phyloP scores from a whole-genome alignment of 2,888 invertebrate genomes.

The Catotricha subobsoleta region DNA sequence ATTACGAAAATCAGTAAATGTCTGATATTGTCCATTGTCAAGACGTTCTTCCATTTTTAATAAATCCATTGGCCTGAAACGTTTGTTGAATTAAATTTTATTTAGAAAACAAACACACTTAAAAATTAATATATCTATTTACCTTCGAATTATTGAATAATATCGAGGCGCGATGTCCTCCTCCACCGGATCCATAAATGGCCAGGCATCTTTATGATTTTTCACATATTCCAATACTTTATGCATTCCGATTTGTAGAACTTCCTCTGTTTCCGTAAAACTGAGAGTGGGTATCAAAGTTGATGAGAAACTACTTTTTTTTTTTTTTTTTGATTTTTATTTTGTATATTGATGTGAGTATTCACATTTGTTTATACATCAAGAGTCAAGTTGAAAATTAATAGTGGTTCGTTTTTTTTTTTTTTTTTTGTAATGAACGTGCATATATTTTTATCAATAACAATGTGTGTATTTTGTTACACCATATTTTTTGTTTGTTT shows the following conservation, averaged over 20 bases:
- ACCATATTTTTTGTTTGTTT: too few species aligned
- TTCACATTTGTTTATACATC: too few species aligned
- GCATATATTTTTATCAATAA: too few species aligned
- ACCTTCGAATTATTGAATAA: constrained; percentile 48
- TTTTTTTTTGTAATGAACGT: too few species aligned
- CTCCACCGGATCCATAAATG: constrained; percentile 82
- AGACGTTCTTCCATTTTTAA: constrained; percentile 74
- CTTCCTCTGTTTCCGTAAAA: constrained; percentile 66
- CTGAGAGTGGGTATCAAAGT: constrained; percentile 30
- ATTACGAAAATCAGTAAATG: constrained; percentile 60
- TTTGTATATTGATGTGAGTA: too few species aligned
- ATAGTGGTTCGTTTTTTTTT: too few species aligned
- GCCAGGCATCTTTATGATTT: constrained; percentile 85
- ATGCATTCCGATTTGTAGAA: constrained; percentile 76
- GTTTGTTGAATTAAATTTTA: background rate
- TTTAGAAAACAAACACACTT: background rate
- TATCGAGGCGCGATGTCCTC: constrained; percentile 83
- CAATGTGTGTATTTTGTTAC: too few species aligned
- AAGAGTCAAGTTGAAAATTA: too few species aligned
- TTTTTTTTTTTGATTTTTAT: too few species aligned
- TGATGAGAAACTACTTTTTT: constrained; percentile 7
- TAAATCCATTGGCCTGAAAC: constrained; percentile 63
- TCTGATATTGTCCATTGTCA: constrained; percentile 62
- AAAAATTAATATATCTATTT: background rate
- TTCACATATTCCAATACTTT: constrained; percentile 77